These are phyloP conservation scores for Neostethus bicornis DNA, from an alignment of 2,797 vertebrate species.

Conservation along the genomic window DNA sequence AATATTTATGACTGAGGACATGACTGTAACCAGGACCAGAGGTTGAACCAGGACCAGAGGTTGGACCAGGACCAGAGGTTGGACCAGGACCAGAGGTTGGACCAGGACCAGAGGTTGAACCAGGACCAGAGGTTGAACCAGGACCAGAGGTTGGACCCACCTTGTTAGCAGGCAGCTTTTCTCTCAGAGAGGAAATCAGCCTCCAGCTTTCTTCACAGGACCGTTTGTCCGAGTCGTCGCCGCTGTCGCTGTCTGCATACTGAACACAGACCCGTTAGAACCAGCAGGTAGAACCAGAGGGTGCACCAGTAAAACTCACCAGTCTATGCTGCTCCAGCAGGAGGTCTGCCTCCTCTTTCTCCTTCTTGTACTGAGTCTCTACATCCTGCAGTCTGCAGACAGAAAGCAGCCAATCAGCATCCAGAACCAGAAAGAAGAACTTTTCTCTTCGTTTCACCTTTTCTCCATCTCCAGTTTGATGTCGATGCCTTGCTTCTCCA, in stretches of 20 bases:
- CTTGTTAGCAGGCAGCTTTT: constrained; percentile 89
- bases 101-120: no score
- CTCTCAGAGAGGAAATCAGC: constrained; percentile 87
- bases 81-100: no score
- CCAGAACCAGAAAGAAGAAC: no score
- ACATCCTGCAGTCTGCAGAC: constrained; percentile 87
- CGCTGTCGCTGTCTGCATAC: constrained; percentile 90
- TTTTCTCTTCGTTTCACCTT: constrained; percentile 65
- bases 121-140: no score
- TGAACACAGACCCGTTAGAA: constrained; percentile 15
- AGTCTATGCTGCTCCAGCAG: constrained; percentile 89
- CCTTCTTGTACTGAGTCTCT: constrained; percentile 87
- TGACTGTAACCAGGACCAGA: no score
- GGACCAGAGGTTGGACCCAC: constrained; percentile 24
- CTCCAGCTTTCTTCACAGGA: constrained; percentile 94
- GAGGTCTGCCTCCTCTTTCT: constrained; percentile 90
- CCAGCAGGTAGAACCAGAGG: fast-evolving
- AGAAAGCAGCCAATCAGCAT: background rate
- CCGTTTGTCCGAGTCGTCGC: constrained; percentile 89
- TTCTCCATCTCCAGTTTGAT: constrained; percentile 93
- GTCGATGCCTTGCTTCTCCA: constrained; percentile 91
- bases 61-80: no score
- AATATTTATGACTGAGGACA: no score
- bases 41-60: no score
- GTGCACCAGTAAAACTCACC: constrained; percentile 65